Evolutionary conservation across 1,140 invertebrate genomes (phyloP), one percentile per base, ranked within the genome.

Genomic region (Drosophila prosaltans): DNA sequence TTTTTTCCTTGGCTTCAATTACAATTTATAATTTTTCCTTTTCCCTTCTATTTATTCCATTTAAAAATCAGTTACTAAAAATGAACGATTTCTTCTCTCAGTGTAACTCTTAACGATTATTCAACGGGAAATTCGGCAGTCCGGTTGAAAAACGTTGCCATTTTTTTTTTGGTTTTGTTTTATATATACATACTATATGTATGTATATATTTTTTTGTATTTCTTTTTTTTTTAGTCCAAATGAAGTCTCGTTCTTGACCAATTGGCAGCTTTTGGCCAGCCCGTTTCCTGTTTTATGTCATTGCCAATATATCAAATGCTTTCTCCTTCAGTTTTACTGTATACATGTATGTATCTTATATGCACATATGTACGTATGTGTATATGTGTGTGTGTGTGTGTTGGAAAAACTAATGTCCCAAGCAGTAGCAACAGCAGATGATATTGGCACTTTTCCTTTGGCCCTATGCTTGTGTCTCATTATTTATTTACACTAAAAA

Each of bases 401-500:
- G 45, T 48, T 48, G 45, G 45, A 51, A 51, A 60, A 60, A 41
- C 10, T 21, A 60, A 40, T 41, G 58, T 39, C 8, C 30, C 2
- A 59, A 40, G 58, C 5, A 36, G 58, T 5, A 36, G 11, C 21
- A 58, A n/a, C 9, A 24, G 16, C 30, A 41, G 36, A 40, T 40
- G n/a, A 41, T 10, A 63, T 63, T 54, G 8, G 41, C 28, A 39
- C 45, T 39, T 71, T 28, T 75, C 61, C 61, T 55, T 69, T 68
- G 41, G 58, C 72, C 70, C 72, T 60, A 28, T 51, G 41, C 30
- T 62, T 76, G 71, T 74, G 68, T 59, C 62, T 74, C 83, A 88
- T 88, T 88, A 88, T 88, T 88, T 88, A 88, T 88, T 88, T 88
- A 88, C 76, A 74, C 74, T 80, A 78, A 71, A 89, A 89, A 80